Evolutionary conservation across 2,113 vertebrate genomes (phyloP).

Genomic region (Leptocoma aspasia): DNA sequence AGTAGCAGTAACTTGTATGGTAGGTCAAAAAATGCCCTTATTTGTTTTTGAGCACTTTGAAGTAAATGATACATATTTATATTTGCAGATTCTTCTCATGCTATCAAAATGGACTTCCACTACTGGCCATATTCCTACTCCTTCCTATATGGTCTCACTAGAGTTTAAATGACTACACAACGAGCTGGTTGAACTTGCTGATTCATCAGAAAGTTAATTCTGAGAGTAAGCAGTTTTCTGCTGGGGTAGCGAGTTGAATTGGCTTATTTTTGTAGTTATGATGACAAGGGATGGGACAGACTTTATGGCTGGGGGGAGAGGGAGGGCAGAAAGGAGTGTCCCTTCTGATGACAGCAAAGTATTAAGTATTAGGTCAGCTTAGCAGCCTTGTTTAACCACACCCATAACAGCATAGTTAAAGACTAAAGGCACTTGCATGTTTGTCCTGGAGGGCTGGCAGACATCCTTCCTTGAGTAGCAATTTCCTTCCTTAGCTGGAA

Average conservation of each 20-base stretch:
- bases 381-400: background rate
- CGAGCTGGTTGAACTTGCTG: background rate
- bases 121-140: background rate
- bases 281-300: background rate
- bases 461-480: background rate
- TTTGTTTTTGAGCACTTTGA: background rate
- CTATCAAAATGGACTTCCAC: background rate
- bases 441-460: background rate
- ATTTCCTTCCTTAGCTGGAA: conserved; percentile 40
- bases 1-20: background rate
- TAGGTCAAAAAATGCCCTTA: background rate
- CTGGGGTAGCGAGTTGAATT: background rate
- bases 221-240: background rate
- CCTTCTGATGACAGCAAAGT: background rate
- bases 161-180: background rate
- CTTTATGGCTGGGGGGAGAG: background rate
- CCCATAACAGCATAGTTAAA: background rate
- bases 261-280: background rate
- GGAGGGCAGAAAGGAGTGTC: background rate
- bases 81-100: background rate
- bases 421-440: background rate
- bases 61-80: background rate
- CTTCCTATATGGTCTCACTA: background rate
- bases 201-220: background rate
- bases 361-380: background rate